A percentile compares a stretch with the other conserved stretches of the same genome.
phyloP scores from a whole-genome alignment of 1,140 invertebrate species.

The Drosophila willistoni region DNA sequence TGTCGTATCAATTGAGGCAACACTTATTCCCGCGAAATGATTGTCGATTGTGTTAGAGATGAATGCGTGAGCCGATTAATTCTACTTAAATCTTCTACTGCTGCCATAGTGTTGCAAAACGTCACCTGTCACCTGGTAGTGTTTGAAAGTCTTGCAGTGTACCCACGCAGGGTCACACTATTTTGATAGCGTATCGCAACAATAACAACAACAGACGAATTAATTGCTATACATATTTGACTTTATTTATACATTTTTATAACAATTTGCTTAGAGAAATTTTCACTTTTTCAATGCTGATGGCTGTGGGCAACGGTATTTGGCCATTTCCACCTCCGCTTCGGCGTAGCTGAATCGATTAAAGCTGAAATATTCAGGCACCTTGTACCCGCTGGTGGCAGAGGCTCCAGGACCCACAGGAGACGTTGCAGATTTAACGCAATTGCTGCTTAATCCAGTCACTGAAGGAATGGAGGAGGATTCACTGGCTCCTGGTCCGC shows the following conservation, averaged over 20 bases:
- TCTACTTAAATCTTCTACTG: not conserved
- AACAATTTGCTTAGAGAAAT: constrained; percentile 20
- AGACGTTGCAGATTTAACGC: constrained; percentile 84
- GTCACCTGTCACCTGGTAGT: not conserved
- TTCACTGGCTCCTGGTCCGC: constrained; percentile 18
- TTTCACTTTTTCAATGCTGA: constrained; percentile 69
- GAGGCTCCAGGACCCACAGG: constrained; percentile 90
- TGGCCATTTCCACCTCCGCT: constrained; percentile 92
- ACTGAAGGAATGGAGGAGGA: constrained; percentile 76
- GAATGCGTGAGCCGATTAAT: constrained; percentile 23
- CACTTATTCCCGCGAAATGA: constrained; percentile 49
- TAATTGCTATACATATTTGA: constrained; percentile 35
- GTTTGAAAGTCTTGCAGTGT: not conserved
- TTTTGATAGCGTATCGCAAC: not conserved
- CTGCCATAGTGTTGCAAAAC: constrained; percentile 20
- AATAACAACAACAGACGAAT: not conserved
- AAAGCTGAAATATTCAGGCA: constrained; percentile 94
- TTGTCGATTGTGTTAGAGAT: too few species aligned
- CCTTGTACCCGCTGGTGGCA: constrained; percentile 90
- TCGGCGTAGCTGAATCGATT: constrained; percentile 91
- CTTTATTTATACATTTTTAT: constrained; percentile 37
- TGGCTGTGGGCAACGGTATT: constrained; percentile 90
- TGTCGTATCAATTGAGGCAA: constrained; percentile 43
- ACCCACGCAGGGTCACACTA: constrained; percentile 3
- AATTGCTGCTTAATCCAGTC: constrained; percentile 86